Conservation (phyloP, 37 sponge, comb jelly and placozoan genomes). For the Chondrosia reniformis region DNA sequence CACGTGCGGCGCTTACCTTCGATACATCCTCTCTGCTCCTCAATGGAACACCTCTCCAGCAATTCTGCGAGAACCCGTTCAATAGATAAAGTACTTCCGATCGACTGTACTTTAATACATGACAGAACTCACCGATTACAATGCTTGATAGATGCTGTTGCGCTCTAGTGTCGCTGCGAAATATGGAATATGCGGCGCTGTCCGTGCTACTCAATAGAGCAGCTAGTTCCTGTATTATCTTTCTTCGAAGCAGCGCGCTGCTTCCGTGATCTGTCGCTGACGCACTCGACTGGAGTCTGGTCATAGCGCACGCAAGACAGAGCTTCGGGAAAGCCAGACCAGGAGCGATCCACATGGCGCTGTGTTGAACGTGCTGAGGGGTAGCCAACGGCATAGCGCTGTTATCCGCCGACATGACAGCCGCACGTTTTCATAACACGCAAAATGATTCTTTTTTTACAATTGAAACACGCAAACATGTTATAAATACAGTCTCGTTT, state of each 20-base stretch:
- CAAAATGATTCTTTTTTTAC: too few relatives aligned
- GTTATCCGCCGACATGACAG: too few relatives aligned
- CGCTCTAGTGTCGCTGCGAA: background rate
- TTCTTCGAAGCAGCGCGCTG: constrained; percentile 24
- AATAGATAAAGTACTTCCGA: too few relatives aligned
- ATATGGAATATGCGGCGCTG: constrained; percentile 5
- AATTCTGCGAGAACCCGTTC: too few relatives aligned
- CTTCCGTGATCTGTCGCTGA: constrained; percentile 21
- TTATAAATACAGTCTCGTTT: too few relatives aligned
- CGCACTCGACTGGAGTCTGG: too few relatives aligned
- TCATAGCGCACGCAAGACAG: constrained; percentile 59
- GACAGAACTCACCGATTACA: background rate
- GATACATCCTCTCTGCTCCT: too few relatives aligned
- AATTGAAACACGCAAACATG: too few relatives aligned
- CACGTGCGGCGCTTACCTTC: too few relatives aligned
- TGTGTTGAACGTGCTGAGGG: constrained; percentile 52
- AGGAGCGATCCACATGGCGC: constrained; percentile 45
- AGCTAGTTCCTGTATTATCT: constrained; percentile 44
- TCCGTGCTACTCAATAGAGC: constrained; percentile 22
- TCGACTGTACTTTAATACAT: background rate
- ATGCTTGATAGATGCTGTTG: constrained; percentile 6
- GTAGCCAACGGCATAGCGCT: constrained; percentile 29
- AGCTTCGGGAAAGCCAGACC: constrained; percentile 53
- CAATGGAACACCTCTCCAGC: too few relatives aligned
- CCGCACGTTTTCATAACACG: too few relatives aligned